Percentiles rank a stretch among this genome's conserved stretches.
phyloP scores from a whole-genome alignment of 2,888 invertebrate genomes.

The Phragmatobia fuliginosa region DNA sequence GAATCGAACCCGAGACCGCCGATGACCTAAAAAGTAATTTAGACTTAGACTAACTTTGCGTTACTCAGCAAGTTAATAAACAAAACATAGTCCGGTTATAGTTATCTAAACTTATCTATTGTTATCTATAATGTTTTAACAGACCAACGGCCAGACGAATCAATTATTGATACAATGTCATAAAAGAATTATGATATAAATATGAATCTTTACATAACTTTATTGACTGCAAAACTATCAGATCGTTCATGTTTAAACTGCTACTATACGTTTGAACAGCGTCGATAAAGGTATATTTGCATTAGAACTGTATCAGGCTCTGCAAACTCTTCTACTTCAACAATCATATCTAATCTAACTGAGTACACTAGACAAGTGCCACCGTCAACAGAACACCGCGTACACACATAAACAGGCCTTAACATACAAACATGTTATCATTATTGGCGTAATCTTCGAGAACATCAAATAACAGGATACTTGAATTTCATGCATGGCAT shows the following conservation, averaged over 20 bases:
- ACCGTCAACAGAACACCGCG: background rate
- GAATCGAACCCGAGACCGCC: no score
- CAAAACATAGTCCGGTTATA: no score
- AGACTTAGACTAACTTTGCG: no score
- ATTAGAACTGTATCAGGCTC: background rate
- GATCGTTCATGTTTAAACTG: background rate
- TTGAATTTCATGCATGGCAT: background rate
- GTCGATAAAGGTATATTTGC: background rate
- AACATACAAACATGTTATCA: background rate
- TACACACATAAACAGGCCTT: background rate
- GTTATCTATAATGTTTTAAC: background rate
- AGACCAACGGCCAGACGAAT: no score
- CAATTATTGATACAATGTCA: background rate
- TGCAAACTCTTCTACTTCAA: background rate
- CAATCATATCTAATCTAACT: constrained; percentile 16
- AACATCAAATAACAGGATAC: background rate
- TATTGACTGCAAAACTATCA: background rate
- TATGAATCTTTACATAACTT: no score
- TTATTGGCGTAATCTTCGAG: background rate
- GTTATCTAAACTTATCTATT: no score
- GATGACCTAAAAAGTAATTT: no score
- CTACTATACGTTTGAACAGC: background rate
- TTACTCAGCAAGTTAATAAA: no score
- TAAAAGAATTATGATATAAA: no score
- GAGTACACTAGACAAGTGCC: constrained; percentile 9